Conservation (phyloP, 2,888 invertebrate species). For the Lymantria monacha region DNA sequence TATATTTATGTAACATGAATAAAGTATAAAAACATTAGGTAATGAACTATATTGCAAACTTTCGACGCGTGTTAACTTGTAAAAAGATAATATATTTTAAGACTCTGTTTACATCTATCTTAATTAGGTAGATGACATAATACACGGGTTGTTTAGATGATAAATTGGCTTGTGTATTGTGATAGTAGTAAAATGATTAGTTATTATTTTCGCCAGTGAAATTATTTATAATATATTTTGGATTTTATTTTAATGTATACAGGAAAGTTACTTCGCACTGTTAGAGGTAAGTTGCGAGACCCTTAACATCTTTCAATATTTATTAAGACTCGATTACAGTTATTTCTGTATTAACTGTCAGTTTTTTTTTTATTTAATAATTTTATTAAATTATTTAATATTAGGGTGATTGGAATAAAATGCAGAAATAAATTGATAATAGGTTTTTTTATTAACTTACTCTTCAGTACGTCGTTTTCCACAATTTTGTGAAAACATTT, state of each 20-base stretch:
- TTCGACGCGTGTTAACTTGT: too few species aligned
- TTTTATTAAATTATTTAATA: too few species aligned
- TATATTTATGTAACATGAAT: too few species aligned
- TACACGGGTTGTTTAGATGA: not conserved
- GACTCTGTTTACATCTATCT: not conserved
- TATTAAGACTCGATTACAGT: too few species aligned
- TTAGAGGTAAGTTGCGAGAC: constrained; percentile 54
- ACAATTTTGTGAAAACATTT: constrained; percentile 67
- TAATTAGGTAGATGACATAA: not conserved
- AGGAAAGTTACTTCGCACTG: constrained; percentile 71
- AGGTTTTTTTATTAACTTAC: constrained; percentile 72
- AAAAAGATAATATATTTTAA: too few species aligned
- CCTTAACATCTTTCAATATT: constrained; percentile 66
- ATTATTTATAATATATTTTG: constrained; percentile 13
- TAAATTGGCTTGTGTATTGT: constrained; percentile 4
- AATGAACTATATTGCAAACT: too few species aligned
- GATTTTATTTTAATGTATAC: constrained; percentile 42
- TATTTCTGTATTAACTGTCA: too few species aligned
- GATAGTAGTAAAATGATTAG: constrained; percentile 11
- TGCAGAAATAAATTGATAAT: constrained; percentile 66
- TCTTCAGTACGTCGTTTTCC: constrained; percentile 65
- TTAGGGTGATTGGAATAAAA: constrained; percentile 51
- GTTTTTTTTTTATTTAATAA: too few species aligned
- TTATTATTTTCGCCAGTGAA: constrained; percentile 6
- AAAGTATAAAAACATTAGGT: too few species aligned